A percentile compares a stretch with the other conserved stretches of the same genome.
These are phyloP conservation scores for Polyommatus icarus DNA, from an alignment of 2,888 invertebrate genomes.

Conservation along the genomic window DNA sequence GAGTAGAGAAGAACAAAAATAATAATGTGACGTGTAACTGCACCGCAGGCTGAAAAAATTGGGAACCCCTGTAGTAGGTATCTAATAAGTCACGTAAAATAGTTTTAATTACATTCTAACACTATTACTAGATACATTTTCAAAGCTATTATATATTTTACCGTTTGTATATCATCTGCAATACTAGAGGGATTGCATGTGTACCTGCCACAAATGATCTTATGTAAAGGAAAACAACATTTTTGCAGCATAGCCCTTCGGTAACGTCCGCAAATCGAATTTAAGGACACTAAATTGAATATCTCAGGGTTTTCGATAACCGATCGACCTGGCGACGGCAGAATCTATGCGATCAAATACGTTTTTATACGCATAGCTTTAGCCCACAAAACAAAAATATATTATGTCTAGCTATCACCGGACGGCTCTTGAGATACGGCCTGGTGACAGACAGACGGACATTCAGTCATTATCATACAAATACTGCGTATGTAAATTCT, in stretches of 20 bases:
- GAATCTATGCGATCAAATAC: neutral
- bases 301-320: conserved; percentile 1
- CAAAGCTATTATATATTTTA: no score
- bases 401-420: no score
- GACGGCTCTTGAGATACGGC: no score
- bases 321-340: neutral
- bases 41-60: no score
- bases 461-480: neutral
- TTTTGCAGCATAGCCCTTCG: neutral
- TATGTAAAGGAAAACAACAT: neutral
- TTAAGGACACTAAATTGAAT: conserved; percentile 18
- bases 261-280: neutral
- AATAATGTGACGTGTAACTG: no score
- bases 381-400: neutral
- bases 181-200: neutral
- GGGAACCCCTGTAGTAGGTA: no score
- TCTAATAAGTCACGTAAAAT: no score
- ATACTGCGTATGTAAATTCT: neutral
- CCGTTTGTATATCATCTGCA: no score
- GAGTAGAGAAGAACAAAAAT: no score
- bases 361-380: neutral
- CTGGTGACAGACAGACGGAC: no score
- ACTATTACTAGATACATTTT: no score
- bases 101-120: no score
- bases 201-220: neutral